These are phyloP conservation scores for Erebia aethiops DNA, from an alignment of 2,888 invertebrate species.

Conservation along the genomic window DNA sequence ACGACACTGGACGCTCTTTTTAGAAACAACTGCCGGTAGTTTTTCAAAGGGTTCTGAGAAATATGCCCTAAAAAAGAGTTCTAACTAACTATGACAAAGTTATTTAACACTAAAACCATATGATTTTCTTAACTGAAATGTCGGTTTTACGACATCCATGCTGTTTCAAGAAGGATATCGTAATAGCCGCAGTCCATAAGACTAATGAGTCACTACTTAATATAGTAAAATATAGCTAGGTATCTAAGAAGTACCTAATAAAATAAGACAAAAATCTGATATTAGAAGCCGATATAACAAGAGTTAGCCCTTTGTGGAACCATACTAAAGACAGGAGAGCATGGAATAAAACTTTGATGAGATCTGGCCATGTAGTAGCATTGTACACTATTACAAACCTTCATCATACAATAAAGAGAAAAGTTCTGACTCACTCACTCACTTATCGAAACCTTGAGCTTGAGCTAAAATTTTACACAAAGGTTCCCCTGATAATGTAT, in stretches of 20 bases:
- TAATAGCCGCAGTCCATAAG: not conserved
- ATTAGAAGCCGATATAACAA: too few species aligned
- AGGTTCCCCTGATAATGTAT: too few species aligned
- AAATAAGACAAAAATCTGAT: not conserved
- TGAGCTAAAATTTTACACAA: too few species aligned
- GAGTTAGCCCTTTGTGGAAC: too few species aligned
- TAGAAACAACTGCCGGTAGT: conserved; percentile 46
- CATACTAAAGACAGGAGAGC: too few species aligned
- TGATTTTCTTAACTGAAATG: conserved; percentile 15
- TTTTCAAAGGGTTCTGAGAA: conserved; percentile 42
- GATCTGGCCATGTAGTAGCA: too few species aligned
- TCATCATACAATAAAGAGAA: too few species aligned
- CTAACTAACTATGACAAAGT: conserved; percentile 27
- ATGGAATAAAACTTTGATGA: too few species aligned
- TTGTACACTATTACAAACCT: too few species aligned
- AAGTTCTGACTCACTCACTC: too few species aligned
- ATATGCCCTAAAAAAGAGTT: conserved; percentile 28
- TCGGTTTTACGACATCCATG: conserved; percentile 13
- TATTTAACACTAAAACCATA: conserved; percentile 12
- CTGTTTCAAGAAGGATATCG: not conserved
- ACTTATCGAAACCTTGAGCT: too few species aligned
- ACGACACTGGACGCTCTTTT: conserved; percentile 51
- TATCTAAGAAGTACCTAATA: too few species aligned
- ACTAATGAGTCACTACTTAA: conserved; percentile 6
- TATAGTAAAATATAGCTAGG: not conserved